phyloP scores from a whole-genome alignment of 2,888 invertebrate species.

The Troilus luridus region DNA sequence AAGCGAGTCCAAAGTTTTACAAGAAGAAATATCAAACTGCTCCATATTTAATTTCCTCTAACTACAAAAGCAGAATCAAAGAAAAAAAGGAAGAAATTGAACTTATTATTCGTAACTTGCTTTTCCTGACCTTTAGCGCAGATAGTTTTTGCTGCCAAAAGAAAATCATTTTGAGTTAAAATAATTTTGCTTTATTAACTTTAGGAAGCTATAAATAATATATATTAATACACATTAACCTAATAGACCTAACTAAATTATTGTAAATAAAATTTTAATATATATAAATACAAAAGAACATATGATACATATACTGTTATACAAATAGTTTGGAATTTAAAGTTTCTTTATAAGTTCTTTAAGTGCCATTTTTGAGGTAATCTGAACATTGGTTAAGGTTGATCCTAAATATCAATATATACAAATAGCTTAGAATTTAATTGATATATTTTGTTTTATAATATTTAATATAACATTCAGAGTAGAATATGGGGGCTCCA shows the following conservation, averaged over 20 bases:
- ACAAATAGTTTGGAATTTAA: too few species aligned
- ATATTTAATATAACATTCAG: too few species aligned
- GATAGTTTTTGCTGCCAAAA: conserved; percentile 65
- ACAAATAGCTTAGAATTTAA: too few species aligned
- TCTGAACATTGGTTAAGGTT: too few species aligned
- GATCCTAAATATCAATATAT: too few species aligned
- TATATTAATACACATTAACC: background rate
- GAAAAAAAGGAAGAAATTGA: background rate
- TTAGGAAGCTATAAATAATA: too few species aligned
- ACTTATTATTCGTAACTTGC: background rate
- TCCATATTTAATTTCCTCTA: background rate
- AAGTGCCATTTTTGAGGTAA: too few species aligned
- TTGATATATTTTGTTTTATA: too few species aligned
- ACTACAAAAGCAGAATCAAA: conserved; percentile 55
- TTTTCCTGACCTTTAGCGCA: conserved; percentile 66
- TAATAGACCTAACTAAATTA: background rate
- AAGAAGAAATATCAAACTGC: conserved; percentile 9
- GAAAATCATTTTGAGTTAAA: conserved; percentile 53
- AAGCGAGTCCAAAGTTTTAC: background rate
- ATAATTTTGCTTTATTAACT: background rate
- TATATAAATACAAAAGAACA: background rate
- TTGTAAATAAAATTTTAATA: background rate
- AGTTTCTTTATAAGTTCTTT: too few species aligned
- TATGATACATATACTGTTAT: background rate
- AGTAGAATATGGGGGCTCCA: too few species aligned